Evolutionary conservation across 2,113 vertebrate genomes (phyloP).

Genomic region (Zosterops lateralis): DNA sequence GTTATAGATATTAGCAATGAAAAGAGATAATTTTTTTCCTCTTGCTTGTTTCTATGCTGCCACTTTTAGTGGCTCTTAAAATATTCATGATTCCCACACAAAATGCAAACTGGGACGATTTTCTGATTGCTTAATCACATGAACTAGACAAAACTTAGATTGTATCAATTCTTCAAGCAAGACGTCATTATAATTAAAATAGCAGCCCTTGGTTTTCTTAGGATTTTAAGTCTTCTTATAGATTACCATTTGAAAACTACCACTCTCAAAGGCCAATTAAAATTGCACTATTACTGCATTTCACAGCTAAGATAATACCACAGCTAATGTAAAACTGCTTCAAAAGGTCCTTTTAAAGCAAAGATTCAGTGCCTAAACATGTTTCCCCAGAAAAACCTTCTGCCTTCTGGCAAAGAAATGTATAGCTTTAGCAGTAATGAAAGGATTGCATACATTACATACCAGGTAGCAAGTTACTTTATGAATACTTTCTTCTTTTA

Average conservation of each 20-base stretch:
- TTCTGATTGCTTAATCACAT: not conserved
- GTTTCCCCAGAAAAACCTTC: not conserved
- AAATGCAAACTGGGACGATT: slow-evolving; percentile 11
- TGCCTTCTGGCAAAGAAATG: slow-evolving; percentile 16
- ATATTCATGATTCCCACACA: slow-evolving; percentile 18
- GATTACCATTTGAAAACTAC: slow-evolving; percentile 42
- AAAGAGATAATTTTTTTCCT: not conserved
- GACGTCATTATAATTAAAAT: slow-evolving; percentile 7
- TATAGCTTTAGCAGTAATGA: not conserved
- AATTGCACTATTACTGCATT: slow-evolving; percentile 34
- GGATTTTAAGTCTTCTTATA: slow-evolving; percentile 9
- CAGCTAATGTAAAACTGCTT: not conserved
- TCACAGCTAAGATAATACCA: slow-evolving; percentile 18
- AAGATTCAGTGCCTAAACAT: not conserved
- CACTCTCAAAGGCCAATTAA: slow-evolving; percentile 41
- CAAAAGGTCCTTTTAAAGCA: not conserved
- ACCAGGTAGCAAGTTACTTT: not conserved
- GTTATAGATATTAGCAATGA: not conserved
- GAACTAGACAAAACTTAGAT: not conserved
- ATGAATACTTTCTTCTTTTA: not conserved
- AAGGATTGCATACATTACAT: not conserved
- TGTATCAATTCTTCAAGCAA: slow-evolving; percentile 29
- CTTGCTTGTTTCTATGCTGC: not conserved
- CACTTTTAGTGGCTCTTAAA: not conserved
- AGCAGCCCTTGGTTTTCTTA: not conserved